Base-by-base conservation (phyloP, 1,140 invertebrate species). In the Drosophila nikananu region DNA sequence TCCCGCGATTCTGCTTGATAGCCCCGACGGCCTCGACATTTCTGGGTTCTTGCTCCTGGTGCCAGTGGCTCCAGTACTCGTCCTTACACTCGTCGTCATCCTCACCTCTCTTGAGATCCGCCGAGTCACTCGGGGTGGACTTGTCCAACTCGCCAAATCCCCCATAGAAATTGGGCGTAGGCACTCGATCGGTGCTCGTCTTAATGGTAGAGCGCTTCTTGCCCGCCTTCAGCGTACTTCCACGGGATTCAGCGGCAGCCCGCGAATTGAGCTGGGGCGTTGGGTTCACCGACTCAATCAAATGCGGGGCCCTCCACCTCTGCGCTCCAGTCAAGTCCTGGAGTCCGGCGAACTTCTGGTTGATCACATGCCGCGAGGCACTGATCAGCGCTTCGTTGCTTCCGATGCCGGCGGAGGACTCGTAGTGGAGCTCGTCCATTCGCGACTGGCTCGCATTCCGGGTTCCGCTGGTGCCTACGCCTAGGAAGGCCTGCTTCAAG, bases 341-440 rank as follows among this genome's bases (percentile, higher is more conserved):
- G 27, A 32, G 21, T 0, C 51, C 44, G 6, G 74, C 39, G 23
- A 39, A 70, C 21, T 72, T 73, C 5, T 57, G 64, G 48, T 68
- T 77, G 1, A 80, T 82, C 8, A 87, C 55, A 8, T 74, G 80
- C 63, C 86, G 83, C 3, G 83, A 77, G 49, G 83, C 83, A 44
- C 83, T 86, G 10, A 63, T 72, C 61, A 32, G 21, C 0, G 35
- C 49, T 5, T 17, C 44, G 8, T 32, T 72, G 58, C 5, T 32
- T 6, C 15, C 70, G 13, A 42, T 15, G 13, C 37, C 66, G 6
- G 30, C 49, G 9, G 39, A 5, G 23, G 63, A 13, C n/a, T 68
- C 41, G 27, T 86, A 76, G 17, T 62, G 48, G 1, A 51, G 21
- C 2, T 71, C 59, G 10, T 86, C 83, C 62, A 82, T 60, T 0